Evolutionary conservation across 1,140 invertebrate genomes (phyloP), one percentile per base, ranked within the genome.

Genomic region (Eriocheir sinensis): DNA sequence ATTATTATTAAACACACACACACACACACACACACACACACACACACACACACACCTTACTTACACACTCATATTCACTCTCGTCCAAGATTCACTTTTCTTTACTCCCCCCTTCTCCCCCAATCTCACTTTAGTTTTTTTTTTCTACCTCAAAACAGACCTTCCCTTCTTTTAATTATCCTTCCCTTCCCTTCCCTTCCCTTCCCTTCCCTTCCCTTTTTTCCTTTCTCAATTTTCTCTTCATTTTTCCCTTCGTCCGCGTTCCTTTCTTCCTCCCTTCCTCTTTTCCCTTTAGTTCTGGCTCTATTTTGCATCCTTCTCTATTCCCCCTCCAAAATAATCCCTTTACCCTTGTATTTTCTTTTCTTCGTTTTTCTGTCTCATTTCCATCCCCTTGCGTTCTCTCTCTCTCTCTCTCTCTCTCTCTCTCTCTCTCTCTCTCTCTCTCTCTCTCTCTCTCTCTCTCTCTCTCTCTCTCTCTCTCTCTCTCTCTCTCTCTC

Each of bases 401-500:
- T 72, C 60, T 72, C 21, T 72, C 60, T n/a, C 53, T 72, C 53
- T 72, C 53, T 72, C 53, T 15, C 15, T 15, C 15, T 15, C 44
- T 48, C 44, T 48, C 44, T 48, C 44, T 48, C 44, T 48, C 44
- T 48, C 44, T 48, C 44, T 48, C 44, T n/a, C n/a, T n/a, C n/a
- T n/a, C n/a, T n/a, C 44, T 72, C 53, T 72, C 53, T 72, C 53
- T 72, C 53, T 72, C 53, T 72, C 53, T 72, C 53, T 72, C 53
- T n/a, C 60, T 72, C 60, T 72, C 60, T n/a, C 60, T 72, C 60
- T n/a, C 6, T 72, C 60, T n/a, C 60, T 72, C 60, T 72, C 60
- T 72, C 60, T 72, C 60, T 72, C 21, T 72, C 60, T 72, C 60
- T 72, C 60, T 72, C 60, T 72, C 60, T 72, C 60, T 72, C 60